These are phyloP conservation scores for Bolinopsis microptera DNA, from an alignment of 37 sponge, comb jelly and placozoan genomes.

Conservation along the genomic window DNA sequence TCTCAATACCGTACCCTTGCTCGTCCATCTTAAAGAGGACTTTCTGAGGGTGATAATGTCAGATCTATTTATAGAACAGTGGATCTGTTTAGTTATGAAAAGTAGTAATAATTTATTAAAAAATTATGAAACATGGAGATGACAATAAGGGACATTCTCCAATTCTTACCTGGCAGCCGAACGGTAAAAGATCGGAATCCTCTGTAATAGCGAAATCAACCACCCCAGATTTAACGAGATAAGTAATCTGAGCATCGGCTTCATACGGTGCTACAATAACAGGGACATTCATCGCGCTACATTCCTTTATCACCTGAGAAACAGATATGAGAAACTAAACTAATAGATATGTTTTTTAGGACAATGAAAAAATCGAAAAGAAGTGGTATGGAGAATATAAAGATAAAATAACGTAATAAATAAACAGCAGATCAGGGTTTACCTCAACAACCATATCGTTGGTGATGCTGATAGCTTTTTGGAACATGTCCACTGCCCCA, in stretches of 20 bases:
- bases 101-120: too few species aligned
- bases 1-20: slow-evolving; percentile 80
- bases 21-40: slow-evolving; percentile 94
- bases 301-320: slow-evolving; percentile 72
- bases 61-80: too few species aligned
- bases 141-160: too few species aligned
- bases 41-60: slow-evolving; percentile 62
- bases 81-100: too few species aligned
- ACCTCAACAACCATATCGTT: slow-evolving; percentile 91
- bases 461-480: slow-evolving; percentile 87
- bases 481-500: slow-evolving; percentile 91
- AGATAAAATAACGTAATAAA: too few species aligned
- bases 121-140: too few species aligned
- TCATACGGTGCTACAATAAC: slow-evolving; percentile 97
- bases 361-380: too few species aligned
- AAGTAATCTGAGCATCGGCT: slow-evolving; percentile 97
- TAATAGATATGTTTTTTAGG: too few species aligned
- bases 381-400: too few species aligned
- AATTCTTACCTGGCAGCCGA: slow-evolving; percentile 94
- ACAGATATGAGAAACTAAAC: too few species aligned
- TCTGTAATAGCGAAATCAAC: slow-evolving; percentile 91
- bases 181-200: slow-evolving; percentile 93
- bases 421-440: too few species aligned
- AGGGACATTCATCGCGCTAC: slow-evolving; percentile 78
- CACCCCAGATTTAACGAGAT: slow-evolving; percentile 74